Conservation (phyloP, 2,113 vertebrate genomes). For the Smithornis capensis region DNA sequence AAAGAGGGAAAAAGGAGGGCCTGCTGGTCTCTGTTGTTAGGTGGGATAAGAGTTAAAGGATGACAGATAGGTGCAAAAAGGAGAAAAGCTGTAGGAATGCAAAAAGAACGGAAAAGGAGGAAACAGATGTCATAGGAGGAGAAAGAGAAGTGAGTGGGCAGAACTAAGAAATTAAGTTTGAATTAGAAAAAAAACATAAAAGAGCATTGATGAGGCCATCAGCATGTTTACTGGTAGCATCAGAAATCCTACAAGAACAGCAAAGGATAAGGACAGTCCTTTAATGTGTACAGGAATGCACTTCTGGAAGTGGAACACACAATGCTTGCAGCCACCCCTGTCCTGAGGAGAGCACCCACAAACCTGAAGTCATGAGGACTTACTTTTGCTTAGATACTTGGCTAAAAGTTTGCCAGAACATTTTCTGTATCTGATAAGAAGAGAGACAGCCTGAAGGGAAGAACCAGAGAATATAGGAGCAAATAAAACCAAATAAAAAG, state of each 20-base stretch:
- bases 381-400: neutral
- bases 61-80: neutral
- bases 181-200: neutral
- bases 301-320: neutral
- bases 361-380: neutral
- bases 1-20: neutral
- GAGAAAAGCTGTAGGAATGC: neutral
- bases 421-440: neutral
- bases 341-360: neutral
- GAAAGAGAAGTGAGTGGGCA: neutral
- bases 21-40: neutral
- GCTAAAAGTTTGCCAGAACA: neutral
- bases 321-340: fast-evolving
- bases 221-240: neutral
- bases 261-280: neutral
- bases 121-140: neutral
- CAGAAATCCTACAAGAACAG: neutral
- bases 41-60: neutral
- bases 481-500: neutral
- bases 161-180: neutral
- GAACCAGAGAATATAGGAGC: neutral
- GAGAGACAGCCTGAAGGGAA: neutral
- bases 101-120: neutral
- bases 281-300: neutral
- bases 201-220: neutral